These are phyloP conservation scores for Caenorhabditis afra DNA, from an alignment of 2,888 invertebrate species.

Conservation along the genomic window DNA sequence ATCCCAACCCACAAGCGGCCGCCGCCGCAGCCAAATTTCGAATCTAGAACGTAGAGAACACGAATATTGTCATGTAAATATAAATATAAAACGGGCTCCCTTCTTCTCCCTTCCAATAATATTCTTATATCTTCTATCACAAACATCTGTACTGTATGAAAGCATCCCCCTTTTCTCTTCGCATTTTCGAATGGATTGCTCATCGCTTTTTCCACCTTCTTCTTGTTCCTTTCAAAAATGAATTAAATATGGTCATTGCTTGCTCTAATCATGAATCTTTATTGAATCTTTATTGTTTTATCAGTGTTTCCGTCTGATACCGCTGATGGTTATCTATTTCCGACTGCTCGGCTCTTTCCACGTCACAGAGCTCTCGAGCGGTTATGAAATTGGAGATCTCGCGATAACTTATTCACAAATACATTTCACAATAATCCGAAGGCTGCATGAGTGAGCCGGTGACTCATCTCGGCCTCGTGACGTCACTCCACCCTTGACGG, in stretches of 20 bases:
- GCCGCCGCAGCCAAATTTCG: slow-evolving; percentile 46
- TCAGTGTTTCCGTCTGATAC: neutral
- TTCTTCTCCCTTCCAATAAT: slow-evolving; percentile 4
- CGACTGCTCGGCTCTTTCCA: neutral
- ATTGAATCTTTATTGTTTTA: slow-evolving; percentile 14
- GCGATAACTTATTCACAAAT: slow-evolving; percentile 40
- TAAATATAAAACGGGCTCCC: slow-evolving; percentile 21
- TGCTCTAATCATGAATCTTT: slow-evolving; percentile 19
- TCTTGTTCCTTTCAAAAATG: neutral
- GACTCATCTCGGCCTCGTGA: slow-evolving; percentile 31
- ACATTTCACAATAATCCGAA: slow-evolving; percentile 34
- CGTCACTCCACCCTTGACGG: slow-evolving; percentile 37
- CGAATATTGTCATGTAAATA: neutral
- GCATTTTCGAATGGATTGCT: slow-evolving; percentile 5
- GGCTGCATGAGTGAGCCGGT: neutral
- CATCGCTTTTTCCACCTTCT: slow-evolving; percentile 15
- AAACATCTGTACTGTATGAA: slow-evolving; percentile 48
- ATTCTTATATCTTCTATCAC: slow-evolving; percentile 19
- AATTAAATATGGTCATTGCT: neutral
- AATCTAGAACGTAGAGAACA: slow-evolving; percentile 26
- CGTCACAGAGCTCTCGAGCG: slow-evolving; percentile 1
- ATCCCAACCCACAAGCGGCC: slow-evolving; percentile 2
- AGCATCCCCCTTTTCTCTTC: slow-evolving; percentile 15
- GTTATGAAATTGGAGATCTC: slow-evolving; percentile 25
- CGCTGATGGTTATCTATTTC: neutral